Percentiles rank a stretch among this genome's conserved stretches.
Evolutionary conservation across 2,797 vertebrate genomes (phyloP).

Genomic region (Pitangus sulphuratus): DNA sequence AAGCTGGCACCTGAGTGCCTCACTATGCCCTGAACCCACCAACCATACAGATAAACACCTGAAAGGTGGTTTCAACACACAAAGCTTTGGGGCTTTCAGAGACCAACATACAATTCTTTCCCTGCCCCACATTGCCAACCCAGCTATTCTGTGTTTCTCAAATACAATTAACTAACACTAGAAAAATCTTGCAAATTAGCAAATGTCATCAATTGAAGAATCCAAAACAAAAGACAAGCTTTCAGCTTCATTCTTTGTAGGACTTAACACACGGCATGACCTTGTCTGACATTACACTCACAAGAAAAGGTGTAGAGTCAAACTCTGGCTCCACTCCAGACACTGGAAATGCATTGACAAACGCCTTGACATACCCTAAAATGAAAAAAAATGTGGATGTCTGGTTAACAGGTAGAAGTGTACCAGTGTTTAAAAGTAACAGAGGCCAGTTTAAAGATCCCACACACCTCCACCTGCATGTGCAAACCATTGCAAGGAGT

Average conservation of each 20-base stretch:
- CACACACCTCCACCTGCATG: rapidly evolving
- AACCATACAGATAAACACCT: rapidly evolving
- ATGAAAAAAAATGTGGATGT: not conserved
- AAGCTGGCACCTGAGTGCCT: not conserved
- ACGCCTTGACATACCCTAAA: not conserved
- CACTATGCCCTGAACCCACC: not conserved
- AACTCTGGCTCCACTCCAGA: not conserved
- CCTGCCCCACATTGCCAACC: not conserved
- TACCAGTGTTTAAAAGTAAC: not conserved
- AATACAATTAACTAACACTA: not conserved
- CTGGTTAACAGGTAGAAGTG: not conserved
- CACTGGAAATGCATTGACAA: not conserved
- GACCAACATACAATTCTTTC: rapidly evolving
- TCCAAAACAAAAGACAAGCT: not conserved
- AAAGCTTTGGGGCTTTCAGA: not conserved
- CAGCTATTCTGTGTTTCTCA: not conserved
- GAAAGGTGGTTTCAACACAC: not conserved
- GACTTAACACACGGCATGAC: not conserved
- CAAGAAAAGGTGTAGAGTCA: not conserved
- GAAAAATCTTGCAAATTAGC: not conserved
- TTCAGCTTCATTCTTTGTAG: not conserved
- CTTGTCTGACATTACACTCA: not conserved
- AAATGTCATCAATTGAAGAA: not conserved
- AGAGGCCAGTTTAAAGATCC: not conserved
- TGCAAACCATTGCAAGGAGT: not conserved